Evolutionary conservation across 2,797 vertebrate genomes (phyloP).

Genomic region (Sitta carolinensis): DNA sequence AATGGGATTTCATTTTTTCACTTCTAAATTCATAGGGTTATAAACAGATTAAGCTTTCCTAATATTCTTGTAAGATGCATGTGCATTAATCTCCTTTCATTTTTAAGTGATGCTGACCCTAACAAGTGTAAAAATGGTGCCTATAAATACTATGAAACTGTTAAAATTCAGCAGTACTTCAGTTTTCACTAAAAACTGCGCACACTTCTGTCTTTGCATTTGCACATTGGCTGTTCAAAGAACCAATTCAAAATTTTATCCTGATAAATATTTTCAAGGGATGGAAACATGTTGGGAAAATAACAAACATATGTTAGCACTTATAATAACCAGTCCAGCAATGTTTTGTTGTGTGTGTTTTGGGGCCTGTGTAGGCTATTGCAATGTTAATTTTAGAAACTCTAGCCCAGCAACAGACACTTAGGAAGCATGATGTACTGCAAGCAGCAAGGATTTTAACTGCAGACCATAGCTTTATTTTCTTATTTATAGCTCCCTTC

Average conservation of each 20-base stretch:
- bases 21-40: background rate
- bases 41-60: background rate
- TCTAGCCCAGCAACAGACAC: conserved; percentile 54
- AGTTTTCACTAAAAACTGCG: background rate
- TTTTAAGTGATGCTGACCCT: background rate
- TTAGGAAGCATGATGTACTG: conserved; percentile 53
- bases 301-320: conserved; percentile 26
- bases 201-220: background rate
- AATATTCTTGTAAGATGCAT: background rate
- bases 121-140: background rate
- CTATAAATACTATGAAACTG: background rate
- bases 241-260: conserved; percentile 19
- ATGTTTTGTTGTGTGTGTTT: background rate
- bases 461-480: conserved; percentile 37
- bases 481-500: conserved; percentile 55
- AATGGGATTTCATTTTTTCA: background rate
- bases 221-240: background rate
- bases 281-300: background rate
- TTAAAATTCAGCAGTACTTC: conserved; percentile 6
- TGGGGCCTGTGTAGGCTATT: conserved; percentile 31
- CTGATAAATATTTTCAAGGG: conserved; percentile 50
- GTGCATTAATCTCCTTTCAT: background rate
- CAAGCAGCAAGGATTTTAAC: conserved; percentile 26
- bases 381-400: conserved; percentile 62
- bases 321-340: conserved; percentile 27